Conservation (phyloP, 2,888 invertebrate species). For the Tachina grossa region DNA sequence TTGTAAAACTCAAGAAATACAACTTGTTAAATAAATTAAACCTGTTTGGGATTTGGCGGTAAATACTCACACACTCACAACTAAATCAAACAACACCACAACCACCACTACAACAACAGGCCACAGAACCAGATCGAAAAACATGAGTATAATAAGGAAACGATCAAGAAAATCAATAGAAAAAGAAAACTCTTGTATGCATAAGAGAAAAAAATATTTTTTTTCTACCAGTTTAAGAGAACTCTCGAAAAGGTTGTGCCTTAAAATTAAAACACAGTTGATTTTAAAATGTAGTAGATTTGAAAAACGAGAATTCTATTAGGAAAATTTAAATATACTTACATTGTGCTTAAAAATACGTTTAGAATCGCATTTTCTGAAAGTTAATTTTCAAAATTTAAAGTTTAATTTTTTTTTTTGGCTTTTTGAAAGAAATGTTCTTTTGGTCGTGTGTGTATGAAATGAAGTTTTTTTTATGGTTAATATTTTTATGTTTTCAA, state of each 20-base stretch:
- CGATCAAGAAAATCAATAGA: constrained; percentile 27
- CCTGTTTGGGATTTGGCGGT: constrained; percentile 70
- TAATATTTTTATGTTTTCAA: constrained; percentile 23
- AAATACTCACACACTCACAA: constrained; percentile 47
- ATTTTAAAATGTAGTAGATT: constrained; percentile 49
- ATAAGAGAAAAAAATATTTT: constrained; percentile 12
- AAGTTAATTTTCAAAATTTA: not conserved
- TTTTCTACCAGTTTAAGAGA: constrained; percentile 23
- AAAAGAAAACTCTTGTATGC: not conserved
- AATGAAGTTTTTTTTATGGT: not conserved
- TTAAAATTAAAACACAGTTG: constrained; percentile 3
- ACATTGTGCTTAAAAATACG: not conserved
- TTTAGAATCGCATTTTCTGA: not conserved
- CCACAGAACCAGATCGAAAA: constrained; percentile 16
- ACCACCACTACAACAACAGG: not conserved
- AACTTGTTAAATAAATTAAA: constrained; percentile 68
- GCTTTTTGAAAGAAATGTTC: not conserved
- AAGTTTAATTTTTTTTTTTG: not conserved
- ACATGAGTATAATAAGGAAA: constrained; percentile 43
- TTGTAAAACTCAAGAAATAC: constrained; percentile 65
- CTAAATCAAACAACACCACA: constrained; percentile 7
- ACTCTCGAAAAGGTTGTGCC: not conserved
- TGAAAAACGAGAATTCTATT: not conserved
- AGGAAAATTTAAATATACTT: not conserved
- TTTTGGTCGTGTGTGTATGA: constrained; percentile 25